Evolutionary conservation across 1,140 invertebrate genomes (phyloP), one percentile per base, ranked within the genome.

Genomic region (Manduca sexta): DNA sequence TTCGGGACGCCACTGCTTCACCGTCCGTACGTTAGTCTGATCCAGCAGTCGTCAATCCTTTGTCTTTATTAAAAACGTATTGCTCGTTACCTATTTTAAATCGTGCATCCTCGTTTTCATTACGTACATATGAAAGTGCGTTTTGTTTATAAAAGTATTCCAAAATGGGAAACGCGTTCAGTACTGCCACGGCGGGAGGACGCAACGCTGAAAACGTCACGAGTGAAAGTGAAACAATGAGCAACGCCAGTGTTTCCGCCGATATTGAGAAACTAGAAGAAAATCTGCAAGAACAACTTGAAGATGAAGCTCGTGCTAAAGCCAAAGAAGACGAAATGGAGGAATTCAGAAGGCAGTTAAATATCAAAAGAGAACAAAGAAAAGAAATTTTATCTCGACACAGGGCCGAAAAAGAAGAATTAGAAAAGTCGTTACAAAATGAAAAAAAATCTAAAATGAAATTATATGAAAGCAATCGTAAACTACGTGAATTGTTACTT

Each of bases 261-360:
- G 62, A 64, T 38, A 49, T 18, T 26, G 34, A 51, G 35, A 54
- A 49, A 16, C 46, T 52, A 39, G 60, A 62, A 45, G 38, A 54
- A 18, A 15, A 45, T 21, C 11, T 18, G 31, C 17, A 34, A 34
- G 43, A 34, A 45, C 10, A 45, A 13, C 14, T 64, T 52, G 72
- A 78, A 49, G 62, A 75, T 50, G 69, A 81, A 44, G 60, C 59
- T 16, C 64, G 77, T 29, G 61, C 60, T 34, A 74, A 64, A 49
- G 63, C 52, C 15, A 76, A 68, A 57, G 80, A 83, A 64, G 65
- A 74, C 37, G 85, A 85, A 68, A 78, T 91, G 57, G 80, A 86
- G 39, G 87, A 90, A 48, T 91, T 91, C 52, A 86, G 79, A 49
- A 87, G 88, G 56, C 86, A 91, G 60, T 64, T 91, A 29, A 82